Percentiles rank a stretch among this genome's conserved stretches.
Conservation (phyloP, 2,113 vertebrate genomes). For the Alethe diademata region DNA sequence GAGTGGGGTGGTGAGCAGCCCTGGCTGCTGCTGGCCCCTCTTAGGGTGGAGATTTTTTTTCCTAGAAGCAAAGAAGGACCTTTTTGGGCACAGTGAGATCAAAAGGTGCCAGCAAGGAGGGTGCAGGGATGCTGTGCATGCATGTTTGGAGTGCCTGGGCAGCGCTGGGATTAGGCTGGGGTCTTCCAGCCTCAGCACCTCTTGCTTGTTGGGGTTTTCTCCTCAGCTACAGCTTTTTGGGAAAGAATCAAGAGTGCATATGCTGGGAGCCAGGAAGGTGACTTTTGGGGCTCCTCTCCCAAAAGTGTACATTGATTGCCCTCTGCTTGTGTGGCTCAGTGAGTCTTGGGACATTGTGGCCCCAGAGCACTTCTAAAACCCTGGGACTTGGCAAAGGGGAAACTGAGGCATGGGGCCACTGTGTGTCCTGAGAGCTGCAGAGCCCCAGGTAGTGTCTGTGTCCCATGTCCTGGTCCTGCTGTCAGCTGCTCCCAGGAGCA, state of each 20-base stretch:
- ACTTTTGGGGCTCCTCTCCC: not conserved
- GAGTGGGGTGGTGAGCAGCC: not conserved
- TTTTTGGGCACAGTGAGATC: accelerated
- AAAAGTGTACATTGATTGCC: not conserved
- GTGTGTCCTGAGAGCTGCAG: not conserved
- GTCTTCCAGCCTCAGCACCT: not conserved
- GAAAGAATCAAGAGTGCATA: not conserved
- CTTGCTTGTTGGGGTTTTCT: not conserved
- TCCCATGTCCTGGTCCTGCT: not conserved
- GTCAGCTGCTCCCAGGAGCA: not conserved
- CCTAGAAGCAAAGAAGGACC: not conserved
- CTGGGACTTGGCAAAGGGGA: not conserved
- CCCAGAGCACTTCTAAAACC: not conserved
- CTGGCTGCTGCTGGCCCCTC: not conserved
- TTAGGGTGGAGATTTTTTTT: not conserved
- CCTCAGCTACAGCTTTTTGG: not conserved
- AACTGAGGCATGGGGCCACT: not conserved
- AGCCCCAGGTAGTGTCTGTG: not conserved
- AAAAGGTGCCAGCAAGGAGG: not conserved
- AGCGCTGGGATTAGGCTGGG: accelerated
- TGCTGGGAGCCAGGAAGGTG: not conserved
- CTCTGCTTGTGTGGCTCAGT: accelerated
- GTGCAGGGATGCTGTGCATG: not conserved
- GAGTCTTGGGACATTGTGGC: accelerated
- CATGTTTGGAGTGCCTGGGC: not conserved